Evolutionary conservation across 2,113 vertebrate species (phyloP), one percentile per base, ranked within the genome.

Genomic region (Cebus imitator): DNA sequence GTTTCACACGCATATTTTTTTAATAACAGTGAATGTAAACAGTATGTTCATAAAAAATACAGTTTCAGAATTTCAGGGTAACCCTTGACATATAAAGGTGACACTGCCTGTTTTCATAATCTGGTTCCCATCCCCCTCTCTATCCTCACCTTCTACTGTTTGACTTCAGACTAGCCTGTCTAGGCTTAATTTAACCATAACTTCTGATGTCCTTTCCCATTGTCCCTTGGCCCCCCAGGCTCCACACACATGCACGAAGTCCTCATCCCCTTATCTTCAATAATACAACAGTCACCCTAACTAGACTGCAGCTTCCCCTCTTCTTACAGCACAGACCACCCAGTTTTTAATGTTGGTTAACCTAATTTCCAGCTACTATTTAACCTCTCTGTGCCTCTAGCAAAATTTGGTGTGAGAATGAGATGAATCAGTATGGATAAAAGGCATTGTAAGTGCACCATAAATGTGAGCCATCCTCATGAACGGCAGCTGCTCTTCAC

Each of bases 391-490:
- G 27, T 6, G 32, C 20, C 66, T 84, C 78, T 81, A 50, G n/a
- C 68, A 43, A 61, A 55, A 35, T 13, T 43, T 43, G 32, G 61
- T 10, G 21, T 43, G 27, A 64, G 43, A 58, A 25, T 70, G 73
- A 83, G 37, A 55, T 25, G 18, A 73, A 50, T 55, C 48, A 25
- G 35, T 12, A n/a, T 32, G 58, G 21, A 50, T 40, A 21, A 78
- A 61, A 91, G 4, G 61, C 76, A 87, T 2, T 17, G 9, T 8
- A 10, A 4, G 4, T 12, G 4, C 13, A 68, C 43, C 66, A 68
- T 6, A 32, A 58, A 45, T 25, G 0, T 0, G 50, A 40, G 37
- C 70, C 75, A 27, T 40, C 21, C 1, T 5, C 6, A 32, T 27
- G 1, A 61, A 0, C 35, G 50, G 12, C n/a, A 50, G 48, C 0